Conservation (phyloP, 1,140 invertebrate genomes). For the Drosophila tropicalis region DNA sequence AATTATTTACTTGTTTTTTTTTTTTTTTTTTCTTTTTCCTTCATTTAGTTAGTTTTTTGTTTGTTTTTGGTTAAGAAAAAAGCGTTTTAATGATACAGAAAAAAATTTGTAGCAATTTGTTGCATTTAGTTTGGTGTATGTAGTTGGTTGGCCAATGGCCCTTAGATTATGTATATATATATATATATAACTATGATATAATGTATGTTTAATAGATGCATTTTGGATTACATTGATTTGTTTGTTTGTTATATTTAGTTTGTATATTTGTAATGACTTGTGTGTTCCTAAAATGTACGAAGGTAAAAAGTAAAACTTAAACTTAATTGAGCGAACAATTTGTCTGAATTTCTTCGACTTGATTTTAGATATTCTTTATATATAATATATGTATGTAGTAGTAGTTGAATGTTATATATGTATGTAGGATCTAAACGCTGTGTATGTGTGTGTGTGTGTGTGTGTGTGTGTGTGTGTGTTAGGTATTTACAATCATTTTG, state of each 20-base stretch:
- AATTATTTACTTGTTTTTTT: constrained; percentile 14
- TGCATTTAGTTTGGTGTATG: constrained; percentile 78
- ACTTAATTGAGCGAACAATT: constrained; percentile 62
- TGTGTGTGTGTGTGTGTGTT: constrained; percentile 26
- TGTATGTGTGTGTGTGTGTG: constrained; percentile 42
- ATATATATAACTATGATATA: constrained; percentile 30
- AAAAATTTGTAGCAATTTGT: constrained; percentile 80
- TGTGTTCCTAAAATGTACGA: constrained; percentile 47
- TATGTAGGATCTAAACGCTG: background rate
- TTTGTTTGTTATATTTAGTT: constrained; percentile 23
- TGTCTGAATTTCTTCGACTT: constrained; percentile 30
- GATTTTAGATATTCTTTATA: constrained; percentile 36
- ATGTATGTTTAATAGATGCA: constrained; percentile 37
- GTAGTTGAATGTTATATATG: constrained; percentile 13
- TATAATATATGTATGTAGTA: constrained; percentile 29
- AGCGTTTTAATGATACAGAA: constrained; percentile 54
- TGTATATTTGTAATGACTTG: constrained; percentile 23
- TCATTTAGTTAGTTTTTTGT: constrained; percentile 19
- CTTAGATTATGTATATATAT: constrained; percentile 58
- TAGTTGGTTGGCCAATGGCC: constrained; percentile 72
- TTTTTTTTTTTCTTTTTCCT: background rate
- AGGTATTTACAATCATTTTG: constrained; percentile 45
- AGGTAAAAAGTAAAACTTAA: constrained; percentile 70
- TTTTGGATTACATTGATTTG: constrained; percentile 31
- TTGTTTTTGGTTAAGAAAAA: constrained; percentile 47